Conservation (phyloP, 1,140 invertebrate genomes). For the Caenorhabditis remanei region DNA sequence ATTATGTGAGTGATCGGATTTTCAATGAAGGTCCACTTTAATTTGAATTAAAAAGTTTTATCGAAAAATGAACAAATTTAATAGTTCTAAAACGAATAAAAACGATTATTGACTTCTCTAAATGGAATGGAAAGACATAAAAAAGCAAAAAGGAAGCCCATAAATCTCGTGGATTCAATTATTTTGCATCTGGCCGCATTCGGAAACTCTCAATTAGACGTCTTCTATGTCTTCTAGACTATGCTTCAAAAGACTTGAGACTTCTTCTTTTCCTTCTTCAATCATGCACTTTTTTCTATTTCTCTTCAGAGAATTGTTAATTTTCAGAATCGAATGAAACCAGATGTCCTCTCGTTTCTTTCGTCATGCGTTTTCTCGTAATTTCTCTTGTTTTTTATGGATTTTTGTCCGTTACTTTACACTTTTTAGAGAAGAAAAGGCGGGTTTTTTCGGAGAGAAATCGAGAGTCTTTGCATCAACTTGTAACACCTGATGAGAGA, state of each 20-base stretch:
- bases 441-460: neutral
- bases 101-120: no score
- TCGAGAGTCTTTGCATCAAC: slow-evolving; percentile 14
- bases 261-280: neutral
- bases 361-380: slow-evolving; percentile 23
- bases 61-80: no score
- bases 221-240: neutral
- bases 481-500: slow-evolving; percentile 52
- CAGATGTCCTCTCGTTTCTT: slow-evolving; percentile 18
- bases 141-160: neutral
- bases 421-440: neutral
- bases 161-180: slow-evolving; percentile 36
- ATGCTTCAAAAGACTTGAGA: neutral
- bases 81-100: no score
- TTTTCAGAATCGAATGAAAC: slow-evolving; percentile 40
- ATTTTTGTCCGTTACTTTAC: slow-evolving; percentile 52
- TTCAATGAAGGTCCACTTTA: no score
- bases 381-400: slow-evolving; percentile 31
- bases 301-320: slow-evolving; percentile 1
- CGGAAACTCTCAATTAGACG: slow-evolving; percentile 37
- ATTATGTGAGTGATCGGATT: no score
- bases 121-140: no score
- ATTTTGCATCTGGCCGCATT: slow-evolving; percentile 25
- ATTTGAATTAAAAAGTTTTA: no score
- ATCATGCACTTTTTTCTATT: slow-evolving; percentile 27